These are phyloP conservation scores for Zaprionus ornatus DNA, from an alignment of 1,140 invertebrate species.

Conservation along the genomic window DNA sequence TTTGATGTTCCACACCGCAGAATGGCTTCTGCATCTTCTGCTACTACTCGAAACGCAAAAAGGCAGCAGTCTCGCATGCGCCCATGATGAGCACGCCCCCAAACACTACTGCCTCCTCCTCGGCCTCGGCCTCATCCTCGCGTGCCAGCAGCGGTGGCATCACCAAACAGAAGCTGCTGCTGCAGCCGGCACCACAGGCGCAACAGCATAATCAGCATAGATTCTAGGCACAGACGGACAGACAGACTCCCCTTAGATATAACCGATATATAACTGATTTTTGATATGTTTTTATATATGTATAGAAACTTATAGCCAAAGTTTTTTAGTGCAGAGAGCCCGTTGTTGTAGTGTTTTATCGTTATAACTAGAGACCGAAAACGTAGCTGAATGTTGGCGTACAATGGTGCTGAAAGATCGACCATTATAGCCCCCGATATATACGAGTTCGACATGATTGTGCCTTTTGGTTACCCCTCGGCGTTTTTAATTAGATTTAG, in stretches of 20 bases:
- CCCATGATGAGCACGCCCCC: conserved; percentile 38
- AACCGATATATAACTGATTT: conserved; percentile 43
- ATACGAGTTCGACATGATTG: conserved; percentile 73
- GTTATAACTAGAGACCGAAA: conserved; percentile 26
- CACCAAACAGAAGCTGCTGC: conserved; percentile 34
- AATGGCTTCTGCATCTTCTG: conserved; percentile 83
- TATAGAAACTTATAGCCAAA: conserved; percentile 48
- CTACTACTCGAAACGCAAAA: conserved; percentile 78
- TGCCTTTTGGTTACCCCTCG: conserved; percentile 73
- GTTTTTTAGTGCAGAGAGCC: conserved; percentile 16
- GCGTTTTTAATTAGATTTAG: conserved; percentile 70
- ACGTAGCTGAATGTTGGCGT: conserved; percentile 23
- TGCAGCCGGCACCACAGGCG: conserved; percentile 36
- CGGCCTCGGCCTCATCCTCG: conserved; percentile 57
- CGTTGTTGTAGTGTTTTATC: conserved; percentile 4
- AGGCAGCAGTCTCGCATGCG: conserved; percentile 25
- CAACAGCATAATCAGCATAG: conserved; percentile 34
- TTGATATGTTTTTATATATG: conserved; percentile 61
- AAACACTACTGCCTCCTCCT: conserved; percentile 69
- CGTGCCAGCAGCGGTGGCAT: conserved; percentile 60
- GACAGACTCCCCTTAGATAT: not conserved
- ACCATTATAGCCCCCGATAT: conserved; percentile 11
- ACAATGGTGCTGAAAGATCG: conserved; percentile 23
- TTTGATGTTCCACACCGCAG: conserved; percentile 84
- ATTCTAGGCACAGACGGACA: conserved; percentile 23